Evolutionary conservation across 2,113 vertebrate species (phyloP), one percentile per base, ranked within the genome.

Genomic region (Bungarus multicinctus): DNA sequence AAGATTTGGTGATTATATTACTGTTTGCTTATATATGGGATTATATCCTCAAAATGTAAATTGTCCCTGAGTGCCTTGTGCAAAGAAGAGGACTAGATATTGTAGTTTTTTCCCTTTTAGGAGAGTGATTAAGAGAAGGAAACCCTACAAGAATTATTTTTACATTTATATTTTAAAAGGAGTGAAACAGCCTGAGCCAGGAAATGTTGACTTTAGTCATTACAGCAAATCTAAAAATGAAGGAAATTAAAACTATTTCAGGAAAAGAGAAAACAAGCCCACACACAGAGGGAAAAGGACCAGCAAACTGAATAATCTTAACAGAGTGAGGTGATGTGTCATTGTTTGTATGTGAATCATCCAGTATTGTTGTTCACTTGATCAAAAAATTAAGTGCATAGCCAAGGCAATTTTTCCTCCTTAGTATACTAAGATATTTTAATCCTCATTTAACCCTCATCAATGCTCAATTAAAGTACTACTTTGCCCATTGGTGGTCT

Each of bases 201-300:
- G 91, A 94, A 88, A 88, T 0, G 53, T 0, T 10, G 87, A 1
- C 57, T 81, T 89, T 91, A 91, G 94, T 93, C 81, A 89, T 30
- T 89, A 2, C 7, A 87, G 25, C 87, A 45, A 20, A 3, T 89
- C 14, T 57, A 58, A 88, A 47, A 60, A 92, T 90, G 50, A 52
- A 14, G 91, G 14, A 34, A 93, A 93, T 87, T 94, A 92, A 91
- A n/a, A 60, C 91, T 95, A 93, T 45, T 85, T 89, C 18, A 50
- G 55, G 20, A 90, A 86, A 88, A 90, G 54, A 90, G 92, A 93
- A 14, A 45, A 43, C 2, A 1, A 14, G 0, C 74, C 1, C 89
- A 93, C 81, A 93, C 64, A 74, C 16, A 89, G 55, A 12, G 47
- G 34, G 10, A 39, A 94, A 87, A 91, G 94, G 95, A 94, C 94